Percentiles rank a stretch among this genome's conserved stretches.
Evolutionary conservation across 2,888 invertebrate species (phyloP).

Genomic region (Chloroclystis v-ata): DNA sequence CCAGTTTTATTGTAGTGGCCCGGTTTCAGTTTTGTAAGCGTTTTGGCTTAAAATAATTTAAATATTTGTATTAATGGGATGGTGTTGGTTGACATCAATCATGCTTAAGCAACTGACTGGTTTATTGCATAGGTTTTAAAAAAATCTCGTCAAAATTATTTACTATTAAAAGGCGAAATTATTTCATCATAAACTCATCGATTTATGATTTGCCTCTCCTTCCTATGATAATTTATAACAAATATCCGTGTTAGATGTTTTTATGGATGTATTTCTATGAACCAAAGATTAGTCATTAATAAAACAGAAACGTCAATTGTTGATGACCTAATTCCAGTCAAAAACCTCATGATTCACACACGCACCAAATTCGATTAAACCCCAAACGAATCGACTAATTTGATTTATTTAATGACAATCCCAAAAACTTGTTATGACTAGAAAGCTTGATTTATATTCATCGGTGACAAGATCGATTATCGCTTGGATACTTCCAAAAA

Average conservation of each 20-base stretch:
- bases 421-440: constrained; percentile 24
- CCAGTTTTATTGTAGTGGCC: constrained; percentile 1
- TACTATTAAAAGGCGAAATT: too few relatives aligned
- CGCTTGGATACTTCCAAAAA: constrained; percentile 12
- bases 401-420: constrained; percentile 28
- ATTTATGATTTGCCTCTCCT: too few relatives aligned
- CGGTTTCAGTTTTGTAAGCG: neutral
- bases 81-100: too few relatives aligned
- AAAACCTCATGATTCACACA: constrained; percentile 11
- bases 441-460: constrained; percentile 25
- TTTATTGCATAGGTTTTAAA: too few relatives aligned
- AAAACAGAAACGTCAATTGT: neutral
- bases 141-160: too few relatives aligned
- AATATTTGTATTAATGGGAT: neutral
- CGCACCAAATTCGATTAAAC: constrained; percentile 21
- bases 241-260: too few relatives aligned
- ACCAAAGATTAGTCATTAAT: neutral
- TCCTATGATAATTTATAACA: too few relatives aligned
- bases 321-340: constrained; percentile 3
- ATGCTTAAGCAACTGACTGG: too few relatives aligned
- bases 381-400: constrained; percentile 22
- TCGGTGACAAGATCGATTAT: constrained; percentile 13
- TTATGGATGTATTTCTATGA: too few relatives aligned
- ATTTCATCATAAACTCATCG: too few relatives aligned
- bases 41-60: neutral